Conservation (phyloP, 2,797 vertebrate species). For the Siniperca scherzeri region DNA sequence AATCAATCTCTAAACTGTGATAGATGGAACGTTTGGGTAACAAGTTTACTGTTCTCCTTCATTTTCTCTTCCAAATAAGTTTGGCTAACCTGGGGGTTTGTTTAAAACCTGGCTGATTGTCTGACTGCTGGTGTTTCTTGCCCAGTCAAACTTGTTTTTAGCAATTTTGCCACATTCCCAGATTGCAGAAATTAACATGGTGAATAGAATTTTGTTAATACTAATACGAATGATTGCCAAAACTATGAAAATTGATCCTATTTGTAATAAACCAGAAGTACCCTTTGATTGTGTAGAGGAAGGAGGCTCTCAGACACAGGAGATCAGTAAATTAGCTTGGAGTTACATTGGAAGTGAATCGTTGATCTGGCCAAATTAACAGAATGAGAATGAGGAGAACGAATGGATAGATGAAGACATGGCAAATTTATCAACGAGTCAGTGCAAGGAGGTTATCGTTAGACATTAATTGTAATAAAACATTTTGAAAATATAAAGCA, state of each 20-base stretch:
- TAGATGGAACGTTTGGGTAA: not conserved
- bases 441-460: not conserved
- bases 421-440: not conserved
- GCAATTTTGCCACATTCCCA: not conserved
- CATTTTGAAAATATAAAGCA: not conserved
- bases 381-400: not conserved
- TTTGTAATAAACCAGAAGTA: not conserved
- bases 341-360: not conserved
- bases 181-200: not conserved
- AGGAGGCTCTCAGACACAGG: not conserved
- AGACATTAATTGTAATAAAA: not conserved
- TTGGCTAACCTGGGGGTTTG: not conserved
- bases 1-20: constrained; percentile 1
- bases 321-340: not conserved
- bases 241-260: not conserved
- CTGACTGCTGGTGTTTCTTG: not conserved
- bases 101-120: not conserved
- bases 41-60: not conserved
- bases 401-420: not conserved
- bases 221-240: not conserved
- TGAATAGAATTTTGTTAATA: not conserved
- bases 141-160: not conserved
- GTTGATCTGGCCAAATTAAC: not conserved
- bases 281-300: not conserved
- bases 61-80: not conserved